Base-by-base conservation (phyloP, 2,113 vertebrate genomes). In the Zosterops hypoxanthus region DNA sequence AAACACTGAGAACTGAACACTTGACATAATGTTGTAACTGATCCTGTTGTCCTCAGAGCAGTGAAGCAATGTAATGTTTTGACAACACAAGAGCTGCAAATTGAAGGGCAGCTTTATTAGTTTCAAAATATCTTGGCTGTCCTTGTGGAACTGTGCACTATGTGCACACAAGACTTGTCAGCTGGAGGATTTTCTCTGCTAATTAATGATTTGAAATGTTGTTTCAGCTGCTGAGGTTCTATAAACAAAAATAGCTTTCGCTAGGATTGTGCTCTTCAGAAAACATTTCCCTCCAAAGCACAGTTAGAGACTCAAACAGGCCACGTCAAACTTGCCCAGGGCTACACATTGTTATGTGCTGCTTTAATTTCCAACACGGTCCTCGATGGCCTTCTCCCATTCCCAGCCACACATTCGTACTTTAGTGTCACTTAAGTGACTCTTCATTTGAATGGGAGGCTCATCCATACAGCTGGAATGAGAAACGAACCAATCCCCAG, bases 171-270 rank as follows among this genome's bases (percentile, higher is more conserved):
- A 56, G 66, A 5, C n/a, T 76, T 83, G 70, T 87, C 63, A 95
- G 73, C 70, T 85, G 84, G 59, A 57, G 56, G 89, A 80, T 92
- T 91, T 96, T 95, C 57, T 78, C 50, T 50, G 73, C 84, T 94
- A 96, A 91, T 85, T 94, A 85, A 91, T 72, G 55, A 50, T 80
- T 76, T 72, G 36, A 95, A 90, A 49, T 82, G 39, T 85, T 79
- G 41, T 24, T 95, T 87, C 91, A 96, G 84, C 81, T 94, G 91
- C 70, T 82, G 70, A 69, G 70, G 70, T 61, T 69, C 55, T 69
- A 65, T 61, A 85, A 91, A 85, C 61, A 95, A 39, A 85, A 91
- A 87, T 46, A 87, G 42, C 63, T 85, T 75, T 76, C 46, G 33
- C 44, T 64, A 80, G 56, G n/a, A 79, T 24, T 4, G 1, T 0